Conservation (phyloP, 2,797 vertebrate species). For the Brotula barbata region DNA sequence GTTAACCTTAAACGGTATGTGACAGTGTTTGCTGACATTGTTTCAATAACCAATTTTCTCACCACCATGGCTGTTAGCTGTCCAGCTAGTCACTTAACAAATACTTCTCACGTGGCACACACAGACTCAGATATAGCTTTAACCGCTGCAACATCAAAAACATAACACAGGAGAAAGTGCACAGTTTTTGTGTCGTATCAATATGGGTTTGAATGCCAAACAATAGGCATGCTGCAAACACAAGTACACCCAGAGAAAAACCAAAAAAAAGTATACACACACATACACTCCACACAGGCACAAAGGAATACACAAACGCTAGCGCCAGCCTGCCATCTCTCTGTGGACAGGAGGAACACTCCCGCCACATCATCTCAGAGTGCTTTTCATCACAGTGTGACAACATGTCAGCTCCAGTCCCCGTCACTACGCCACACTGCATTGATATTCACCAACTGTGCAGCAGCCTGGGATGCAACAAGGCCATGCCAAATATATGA, state of each 20-base stretch:
- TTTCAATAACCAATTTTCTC: neutral
- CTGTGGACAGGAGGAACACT: conserved; percentile 78
- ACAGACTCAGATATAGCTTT: neutral
- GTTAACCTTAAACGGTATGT: conserved; percentile 4
- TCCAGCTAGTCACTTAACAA: neutral
- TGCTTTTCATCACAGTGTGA: conserved; percentile 84
- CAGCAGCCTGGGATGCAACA: conserved; percentile 74
- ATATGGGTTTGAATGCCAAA: conserved; percentile 31
- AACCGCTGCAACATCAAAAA: conserved; percentile 1
- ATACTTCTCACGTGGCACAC: neutral
- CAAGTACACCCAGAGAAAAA: conserved; percentile 35
- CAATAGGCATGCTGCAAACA: conserved; percentile 35
- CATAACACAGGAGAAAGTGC: conserved; percentile 22
- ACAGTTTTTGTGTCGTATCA: conserved; percentile 27
- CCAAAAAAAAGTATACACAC: conserved; percentile 34
- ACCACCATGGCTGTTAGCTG: neutral
- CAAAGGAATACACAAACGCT: conserved; percentile 66
- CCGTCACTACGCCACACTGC: conserved; percentile 75
- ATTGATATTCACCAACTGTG: conserved; percentile 81
- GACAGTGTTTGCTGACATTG: neutral
- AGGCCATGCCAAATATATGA: conserved; percentile 76
- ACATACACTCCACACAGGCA: conserved; percentile 37
- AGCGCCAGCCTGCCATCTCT: conserved; percentile 73
- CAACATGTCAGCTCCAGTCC: conserved; percentile 80
- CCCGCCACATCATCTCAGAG: conserved; percentile 82